Percentiles rank a stretch among this genome's conserved stretches.
Conservation (phyloP, 2,888 invertebrate genomes). For the Bibio marci region DNA sequence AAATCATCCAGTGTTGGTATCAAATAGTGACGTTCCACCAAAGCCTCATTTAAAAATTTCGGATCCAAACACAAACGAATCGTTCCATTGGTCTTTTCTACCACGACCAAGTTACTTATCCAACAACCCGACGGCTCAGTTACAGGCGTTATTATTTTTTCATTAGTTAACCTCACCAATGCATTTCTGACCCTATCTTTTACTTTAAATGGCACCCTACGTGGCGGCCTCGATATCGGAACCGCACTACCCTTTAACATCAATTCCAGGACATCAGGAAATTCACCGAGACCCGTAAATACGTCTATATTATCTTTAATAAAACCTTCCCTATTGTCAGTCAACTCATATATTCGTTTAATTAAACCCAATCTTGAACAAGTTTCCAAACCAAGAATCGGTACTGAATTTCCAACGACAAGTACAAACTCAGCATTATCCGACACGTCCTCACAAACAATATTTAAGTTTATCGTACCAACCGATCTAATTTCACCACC, state of each 20-base stretch:
- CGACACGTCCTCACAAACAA: neutral
- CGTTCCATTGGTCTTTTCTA: constrained; percentile 6
- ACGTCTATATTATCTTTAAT: constrained; percentile 1
- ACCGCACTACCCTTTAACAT: neutral
- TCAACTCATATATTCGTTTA: neutral
- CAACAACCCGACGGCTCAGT: constrained; percentile 2
- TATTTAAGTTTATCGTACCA: constrained; percentile 2
- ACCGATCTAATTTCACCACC: neutral
- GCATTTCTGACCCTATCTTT: neutral
- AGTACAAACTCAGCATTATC: neutral
- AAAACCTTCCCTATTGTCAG: neutral
- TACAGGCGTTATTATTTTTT: constrained; percentile 1
- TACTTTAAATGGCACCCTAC: neutral
- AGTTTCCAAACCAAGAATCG: constrained; percentile 1
- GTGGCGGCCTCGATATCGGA: neutral
- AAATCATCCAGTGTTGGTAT: constrained; percentile 12
- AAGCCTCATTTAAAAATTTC: constrained; percentile 9
- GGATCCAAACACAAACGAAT: constrained; percentile 10
- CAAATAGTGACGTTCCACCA: constrained; percentile 6
- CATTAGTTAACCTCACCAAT: neutral
- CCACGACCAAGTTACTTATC: constrained; percentile 5
- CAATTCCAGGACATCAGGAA: neutral
- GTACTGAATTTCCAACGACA: neutral
- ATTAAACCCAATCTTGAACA: neutral
- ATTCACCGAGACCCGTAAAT: constrained; percentile 1